Evolutionary conservation across 2,113 vertebrate genomes (phyloP).

Genomic region (Syngnathus floridae): DNA sequence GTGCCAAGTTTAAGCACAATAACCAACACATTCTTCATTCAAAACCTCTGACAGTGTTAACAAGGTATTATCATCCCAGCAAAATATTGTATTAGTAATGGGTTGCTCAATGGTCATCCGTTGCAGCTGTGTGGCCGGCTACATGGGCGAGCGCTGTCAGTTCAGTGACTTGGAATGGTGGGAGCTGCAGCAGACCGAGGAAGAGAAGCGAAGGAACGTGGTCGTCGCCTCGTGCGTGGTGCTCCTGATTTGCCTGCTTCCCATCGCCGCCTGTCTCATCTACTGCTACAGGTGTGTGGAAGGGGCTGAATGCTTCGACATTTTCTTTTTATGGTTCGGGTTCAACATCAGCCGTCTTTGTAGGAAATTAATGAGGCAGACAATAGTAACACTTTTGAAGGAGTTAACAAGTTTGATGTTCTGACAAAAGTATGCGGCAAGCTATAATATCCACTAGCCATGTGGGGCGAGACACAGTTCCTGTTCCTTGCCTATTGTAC

Average conservation of each 20-base stretch:
- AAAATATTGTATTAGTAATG: not conserved
- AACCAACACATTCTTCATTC: too few species aligned
- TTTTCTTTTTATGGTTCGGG: not conserved
- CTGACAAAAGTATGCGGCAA: not conserved
- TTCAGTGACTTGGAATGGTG: slow-evolving; percentile 85
- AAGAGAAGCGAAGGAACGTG: slow-evolving; percentile 67
- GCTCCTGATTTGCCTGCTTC: slow-evolving; percentile 67
- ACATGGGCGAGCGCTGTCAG: slow-evolving; percentile 83
- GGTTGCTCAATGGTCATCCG: not conserved
- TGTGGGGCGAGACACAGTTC: not conserved
- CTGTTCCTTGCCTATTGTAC: not conserved
- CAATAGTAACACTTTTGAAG: not conserved
- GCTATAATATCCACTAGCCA: not conserved
- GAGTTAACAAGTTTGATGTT: not conserved
- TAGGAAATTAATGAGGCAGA: not conserved
- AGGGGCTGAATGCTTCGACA: not conserved
- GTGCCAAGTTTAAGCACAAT: too few species aligned
- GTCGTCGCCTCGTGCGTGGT: slow-evolving; percentile 58
- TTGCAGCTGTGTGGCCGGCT: slow-evolving; percentile 78
- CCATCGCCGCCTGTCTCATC: slow-evolving; percentile 60
- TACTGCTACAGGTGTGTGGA: slow-evolving; percentile 75
- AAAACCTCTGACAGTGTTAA: too few species aligned
- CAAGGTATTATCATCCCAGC: not conserved
- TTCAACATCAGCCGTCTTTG: not conserved
- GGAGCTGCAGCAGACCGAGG: slow-evolving; percentile 73